Conservation (phyloP, 2,797 vertebrate species). For the Sebastes steindachneri region DNA sequence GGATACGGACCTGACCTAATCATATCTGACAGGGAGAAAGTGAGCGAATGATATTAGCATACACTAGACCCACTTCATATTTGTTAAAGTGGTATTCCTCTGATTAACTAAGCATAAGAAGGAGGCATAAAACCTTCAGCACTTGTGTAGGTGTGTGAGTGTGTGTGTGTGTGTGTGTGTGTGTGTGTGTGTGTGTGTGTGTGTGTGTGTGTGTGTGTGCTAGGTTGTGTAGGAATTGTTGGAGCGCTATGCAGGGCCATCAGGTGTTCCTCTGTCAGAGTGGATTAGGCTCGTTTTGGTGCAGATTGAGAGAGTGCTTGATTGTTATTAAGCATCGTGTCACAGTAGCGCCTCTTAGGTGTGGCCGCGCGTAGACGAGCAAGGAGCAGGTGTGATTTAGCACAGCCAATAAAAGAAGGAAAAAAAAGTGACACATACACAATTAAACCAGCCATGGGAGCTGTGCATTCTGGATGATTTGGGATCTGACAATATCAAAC, state of each 20-base stretch:
- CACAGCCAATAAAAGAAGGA: conserved; percentile 83
- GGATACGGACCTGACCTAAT: conserved; percentile 67
- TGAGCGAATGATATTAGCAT: conserved; percentile 65
- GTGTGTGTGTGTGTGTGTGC: background rate
- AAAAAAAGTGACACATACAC: conserved; percentile 72
- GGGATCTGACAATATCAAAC: conserved; percentile 45
- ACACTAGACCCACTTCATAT: conserved; percentile 69
- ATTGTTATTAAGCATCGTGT: conserved; percentile 94
- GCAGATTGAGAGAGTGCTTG: conserved; percentile 92
- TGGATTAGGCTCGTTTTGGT: conserved; percentile 93
- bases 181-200: conserved; percentile 3
- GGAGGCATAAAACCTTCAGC: conserved; percentile 36
- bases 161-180: conserved; percentile 11
- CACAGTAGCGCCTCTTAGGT: conserved; percentile 91
- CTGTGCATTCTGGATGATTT: conserved; percentile 75
- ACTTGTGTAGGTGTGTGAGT: background rate
- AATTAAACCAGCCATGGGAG: conserved; percentile 78
- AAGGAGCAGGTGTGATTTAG: conserved; percentile 94
- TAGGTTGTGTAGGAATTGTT: conserved; percentile 16
- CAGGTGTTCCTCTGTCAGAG: conserved; percentile 93
- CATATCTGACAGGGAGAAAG: conserved; percentile 73
- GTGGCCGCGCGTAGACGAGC: conserved; percentile 90
- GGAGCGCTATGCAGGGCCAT: conserved; percentile 87
- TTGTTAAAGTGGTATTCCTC: conserved; percentile 64
- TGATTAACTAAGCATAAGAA: conserved; percentile 69